phyloP scores from a whole-genome alignment of 2,113 vertebrate genomes.

The Marmota monax region DNA sequence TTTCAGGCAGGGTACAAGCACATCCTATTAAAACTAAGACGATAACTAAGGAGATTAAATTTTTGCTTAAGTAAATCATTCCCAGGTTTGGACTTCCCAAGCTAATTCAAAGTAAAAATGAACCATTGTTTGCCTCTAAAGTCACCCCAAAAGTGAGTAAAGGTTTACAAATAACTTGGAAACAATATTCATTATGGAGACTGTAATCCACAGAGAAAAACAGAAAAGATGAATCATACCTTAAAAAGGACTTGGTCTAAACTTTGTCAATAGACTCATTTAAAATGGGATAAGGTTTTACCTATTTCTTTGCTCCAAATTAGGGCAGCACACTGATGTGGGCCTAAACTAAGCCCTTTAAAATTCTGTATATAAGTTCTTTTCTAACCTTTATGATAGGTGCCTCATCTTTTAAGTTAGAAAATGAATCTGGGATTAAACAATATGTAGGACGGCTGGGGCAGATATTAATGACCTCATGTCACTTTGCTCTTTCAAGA shows the following conservation, averaged over 20 bases:
- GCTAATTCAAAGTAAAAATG: background rate
- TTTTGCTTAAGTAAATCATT: background rate
- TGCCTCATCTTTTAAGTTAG: background rate
- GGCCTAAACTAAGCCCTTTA: background rate
- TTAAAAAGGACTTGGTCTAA: background rate
- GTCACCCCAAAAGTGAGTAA: background rate
- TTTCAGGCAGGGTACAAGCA: background rate
- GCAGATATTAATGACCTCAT: too few relatives aligned
- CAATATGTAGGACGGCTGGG: background rate
- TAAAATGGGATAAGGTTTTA: background rate
- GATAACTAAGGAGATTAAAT: background rate
- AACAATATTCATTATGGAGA: background rate
- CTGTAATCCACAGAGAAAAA: background rate
- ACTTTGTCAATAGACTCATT: background rate
- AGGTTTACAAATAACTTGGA: background rate
- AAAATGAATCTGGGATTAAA: background rate
- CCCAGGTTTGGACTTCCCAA: background rate
- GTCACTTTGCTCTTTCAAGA: background rate
- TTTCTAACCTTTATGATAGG: background rate
- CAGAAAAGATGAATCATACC: background rate
- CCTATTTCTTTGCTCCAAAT: background rate
- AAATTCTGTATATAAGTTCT: background rate
- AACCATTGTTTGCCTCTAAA: background rate
- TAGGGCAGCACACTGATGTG: background rate
- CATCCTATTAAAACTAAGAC: background rate